These are phyloP conservation scores for Sebastes reedi DNA, from an alignment of 2,797 vertebrate genomes.

Conservation along the genomic window DNA sequence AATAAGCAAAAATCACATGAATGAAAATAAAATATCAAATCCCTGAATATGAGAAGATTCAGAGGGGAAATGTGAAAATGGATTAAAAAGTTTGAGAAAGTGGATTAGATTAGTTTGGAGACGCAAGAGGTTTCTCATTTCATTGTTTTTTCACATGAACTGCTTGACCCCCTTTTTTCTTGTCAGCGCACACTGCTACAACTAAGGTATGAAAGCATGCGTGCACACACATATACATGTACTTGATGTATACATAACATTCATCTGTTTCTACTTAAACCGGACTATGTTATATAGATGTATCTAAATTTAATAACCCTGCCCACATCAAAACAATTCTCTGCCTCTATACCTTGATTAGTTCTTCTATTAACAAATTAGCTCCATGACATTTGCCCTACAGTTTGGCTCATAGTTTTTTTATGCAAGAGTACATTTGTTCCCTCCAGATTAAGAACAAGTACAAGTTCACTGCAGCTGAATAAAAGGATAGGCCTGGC, in stretches of 20 bases:
- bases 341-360: constrained; percentile 13
- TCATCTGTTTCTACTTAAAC: constrained; percentile 60
- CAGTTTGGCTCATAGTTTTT: background rate
- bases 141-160: constrained; percentile 41
- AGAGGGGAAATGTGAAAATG: constrained; percentile 4
- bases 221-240: background rate
- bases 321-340: constrained; percentile 14
- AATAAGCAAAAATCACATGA: constrained; percentile 8
- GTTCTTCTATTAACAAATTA: constrained; percentile 38
- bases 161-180: constrained; percentile 30
- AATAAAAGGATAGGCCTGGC: background rate
- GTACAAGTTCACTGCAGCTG: background rate
- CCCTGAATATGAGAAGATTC: constrained; percentile 4
- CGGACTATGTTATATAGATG: background rate
- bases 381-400: background rate
- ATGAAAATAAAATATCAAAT: constrained; percentile 41
- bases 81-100: constrained; percentile 28
- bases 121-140: constrained; percentile 31
- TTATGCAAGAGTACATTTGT: background rate
- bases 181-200: background rate
- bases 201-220: background rate
- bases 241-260: background rate
- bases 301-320: constrained; percentile 15
- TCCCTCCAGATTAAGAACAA: background rate
- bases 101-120: constrained; percentile 30